These are phyloP conservation scores for Muraenolepis orangiensis DNA, from an alignment of 2,797 vertebrate species.

Conservation along the genomic window DNA sequence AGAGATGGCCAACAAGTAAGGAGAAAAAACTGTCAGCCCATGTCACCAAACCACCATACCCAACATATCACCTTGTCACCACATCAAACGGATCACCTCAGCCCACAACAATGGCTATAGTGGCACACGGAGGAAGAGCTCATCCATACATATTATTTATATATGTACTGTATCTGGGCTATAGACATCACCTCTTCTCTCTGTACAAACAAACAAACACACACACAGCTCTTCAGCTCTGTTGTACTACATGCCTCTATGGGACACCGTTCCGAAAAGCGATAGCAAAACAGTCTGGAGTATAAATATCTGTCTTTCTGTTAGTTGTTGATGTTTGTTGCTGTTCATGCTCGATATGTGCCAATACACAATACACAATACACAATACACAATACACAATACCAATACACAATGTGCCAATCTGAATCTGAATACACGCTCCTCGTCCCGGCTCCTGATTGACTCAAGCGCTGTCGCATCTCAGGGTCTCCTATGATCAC, in stretches of 20 bases:
- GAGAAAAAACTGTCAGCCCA: constrained; percentile 3
- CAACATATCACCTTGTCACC: too few species aligned
- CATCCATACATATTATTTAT: constrained; percentile 18
- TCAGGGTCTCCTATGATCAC: constrained; percentile 40
- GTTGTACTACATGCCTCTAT: constrained; percentile 5
- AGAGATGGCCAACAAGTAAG: constrained; percentile 99
- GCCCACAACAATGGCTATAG: background rate
- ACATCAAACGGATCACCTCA: background rate
- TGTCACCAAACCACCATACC: background rate
- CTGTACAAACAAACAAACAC: constrained; percentile 30
- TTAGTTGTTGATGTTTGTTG: constrained; percentile 25
- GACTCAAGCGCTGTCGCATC: too few species aligned
- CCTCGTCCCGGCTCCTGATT: constrained; percentile 13
- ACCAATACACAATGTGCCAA: too few species aligned
- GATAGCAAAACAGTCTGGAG: constrained; percentile 4
- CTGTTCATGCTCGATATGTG: constrained; percentile 30
- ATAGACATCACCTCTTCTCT: background rate
- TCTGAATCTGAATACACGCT: too few species aligned
- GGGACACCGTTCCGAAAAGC: constrained; percentile 20
- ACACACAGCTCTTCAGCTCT: constrained; percentile 9
- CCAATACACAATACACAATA: too few species aligned
- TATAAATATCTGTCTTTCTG: constrained; percentile 27
- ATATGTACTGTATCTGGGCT: constrained; percentile 20
- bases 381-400: too few species aligned
- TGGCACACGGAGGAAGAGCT: background rate